phyloP scores from a whole-genome alignment of 2,888 invertebrate species.

The Mayetiola destructor region DNA sequence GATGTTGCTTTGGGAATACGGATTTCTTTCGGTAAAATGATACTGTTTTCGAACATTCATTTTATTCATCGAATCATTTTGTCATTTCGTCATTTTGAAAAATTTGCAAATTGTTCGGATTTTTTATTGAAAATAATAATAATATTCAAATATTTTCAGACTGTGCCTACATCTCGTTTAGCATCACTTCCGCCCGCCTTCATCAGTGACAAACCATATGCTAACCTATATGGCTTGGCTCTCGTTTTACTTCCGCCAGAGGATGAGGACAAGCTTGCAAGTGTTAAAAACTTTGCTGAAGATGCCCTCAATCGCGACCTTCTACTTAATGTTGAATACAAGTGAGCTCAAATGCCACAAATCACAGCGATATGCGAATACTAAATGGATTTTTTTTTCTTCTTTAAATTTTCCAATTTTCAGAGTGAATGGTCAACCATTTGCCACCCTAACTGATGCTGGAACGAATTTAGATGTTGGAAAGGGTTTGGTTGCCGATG shows the following conservation, averaged over 20 bases:
- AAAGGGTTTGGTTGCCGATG: constrained; percentile 71
- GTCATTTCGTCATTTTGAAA: not conserved
- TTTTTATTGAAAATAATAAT: not conserved
- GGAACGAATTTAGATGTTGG: constrained; percentile 38
- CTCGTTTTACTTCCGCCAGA: constrained; percentile 74
- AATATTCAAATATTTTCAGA: constrained; percentile 14
- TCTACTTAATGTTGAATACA: constrained; percentile 71
- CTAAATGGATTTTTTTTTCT: not conserved
- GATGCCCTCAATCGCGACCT: constrained; percentile 59
- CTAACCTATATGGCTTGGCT: constrained; percentile 75
- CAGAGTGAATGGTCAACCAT: constrained; percentile 19
- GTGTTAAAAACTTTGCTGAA: constrained; percentile 48
- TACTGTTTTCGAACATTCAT: not conserved
- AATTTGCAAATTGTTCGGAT: no score
- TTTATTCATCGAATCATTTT: not conserved
- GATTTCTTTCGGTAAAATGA: not conserved
- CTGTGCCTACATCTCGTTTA: constrained; percentile 43
- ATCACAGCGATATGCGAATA: not conserved
- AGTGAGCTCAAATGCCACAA: constrained; percentile 24
- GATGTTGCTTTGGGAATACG: constrained; percentile 9
- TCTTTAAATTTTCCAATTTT: not conserved
- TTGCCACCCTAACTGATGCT: constrained; percentile 33
- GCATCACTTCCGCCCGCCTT: constrained; percentile 73
- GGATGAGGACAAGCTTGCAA: constrained; percentile 67
- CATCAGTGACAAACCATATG: constrained; percentile 59